Evolutionary conservation across 2,113 vertebrate species (phyloP).

Genomic region (Notothenia rossii): DNA sequence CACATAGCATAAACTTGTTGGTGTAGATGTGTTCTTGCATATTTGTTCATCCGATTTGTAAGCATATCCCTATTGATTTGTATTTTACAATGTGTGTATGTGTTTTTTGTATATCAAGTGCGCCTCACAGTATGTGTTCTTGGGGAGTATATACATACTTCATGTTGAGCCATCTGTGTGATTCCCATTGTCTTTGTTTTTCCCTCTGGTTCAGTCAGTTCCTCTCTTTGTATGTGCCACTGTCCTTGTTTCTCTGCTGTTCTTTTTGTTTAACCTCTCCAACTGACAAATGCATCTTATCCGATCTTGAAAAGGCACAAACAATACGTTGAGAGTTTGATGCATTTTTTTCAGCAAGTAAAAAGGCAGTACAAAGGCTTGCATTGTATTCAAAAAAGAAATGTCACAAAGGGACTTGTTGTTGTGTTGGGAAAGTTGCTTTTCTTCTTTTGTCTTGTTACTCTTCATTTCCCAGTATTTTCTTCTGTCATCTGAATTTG

Average conservation of each 20-base stretch:
- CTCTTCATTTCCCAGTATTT: neutral
- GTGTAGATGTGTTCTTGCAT: neutral
- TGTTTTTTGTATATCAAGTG: neutral
- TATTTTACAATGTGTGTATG: neutral
- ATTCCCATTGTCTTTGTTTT: neutral
- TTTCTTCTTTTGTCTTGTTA: neutral
- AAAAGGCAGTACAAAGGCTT: conserved; percentile 13
- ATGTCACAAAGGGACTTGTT: neutral
- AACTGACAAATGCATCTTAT: conserved; percentile 17
- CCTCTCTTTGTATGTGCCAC: neutral
- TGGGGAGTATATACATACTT: neutral
- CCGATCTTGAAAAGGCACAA: conserved; percentile 15
- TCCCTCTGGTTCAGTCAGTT: neutral
- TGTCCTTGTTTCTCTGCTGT: conserved; percentile 1
- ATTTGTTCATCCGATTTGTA: neutral
- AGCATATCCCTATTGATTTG: neutral
- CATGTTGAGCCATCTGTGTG: neutral
- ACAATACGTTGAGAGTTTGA: conserved; percentile 29
- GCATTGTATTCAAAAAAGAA: neutral
- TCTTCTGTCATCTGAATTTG: neutral
- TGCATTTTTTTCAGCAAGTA: conserved; percentile 1
- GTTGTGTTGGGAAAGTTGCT: neutral
- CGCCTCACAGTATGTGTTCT: neutral
- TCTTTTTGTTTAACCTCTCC: conserved; percentile 21
- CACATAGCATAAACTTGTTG: neutral